phyloP scores from a whole-genome alignment of 1,140 invertebrate genomes.

The Heliothis subflexa region DNA sequence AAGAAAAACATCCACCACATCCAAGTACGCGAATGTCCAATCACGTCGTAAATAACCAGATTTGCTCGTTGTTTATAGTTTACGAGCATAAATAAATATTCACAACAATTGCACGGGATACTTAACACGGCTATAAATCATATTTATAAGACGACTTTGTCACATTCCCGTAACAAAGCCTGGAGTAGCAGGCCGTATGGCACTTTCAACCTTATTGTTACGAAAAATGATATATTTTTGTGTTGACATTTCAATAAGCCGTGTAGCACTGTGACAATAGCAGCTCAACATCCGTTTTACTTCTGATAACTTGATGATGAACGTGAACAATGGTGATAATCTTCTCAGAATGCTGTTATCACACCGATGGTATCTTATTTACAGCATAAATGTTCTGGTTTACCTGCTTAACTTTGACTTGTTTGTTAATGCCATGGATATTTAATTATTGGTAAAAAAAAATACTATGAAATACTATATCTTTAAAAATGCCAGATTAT shows the following conservation, averaged over 20 bases:
- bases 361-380: constrained; percentile 38
- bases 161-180: constrained; percentile 74
- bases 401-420: background rate
- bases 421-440: background rate
- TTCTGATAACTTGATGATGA: constrained; percentile 66
- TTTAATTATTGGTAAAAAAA: background rate
- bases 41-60: constrained; percentile 83
- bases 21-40: constrained; percentile 75
- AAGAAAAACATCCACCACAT: constrained; percentile 62
- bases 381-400: background rate
- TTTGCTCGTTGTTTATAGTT: constrained; percentile 84
- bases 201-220: constrained; percentile 64
- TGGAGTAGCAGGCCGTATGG: constrained; percentile 46
- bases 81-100: constrained; percentile 84
- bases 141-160: constrained; percentile 84
- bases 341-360: constrained; percentile 50
- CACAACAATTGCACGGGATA: constrained; percentile 83
- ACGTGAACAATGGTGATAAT: constrained; percentile 60
- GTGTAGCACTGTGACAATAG: constrained; percentile 56
- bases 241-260: constrained; percentile 52
- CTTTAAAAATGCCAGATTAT: background rate
- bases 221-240: constrained; percentile 56
- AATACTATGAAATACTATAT: too few relatives aligned
- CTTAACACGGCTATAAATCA: constrained; percentile 84
- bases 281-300: constrained; percentile 52